Evolutionary conservation across 2,113 vertebrate genomes (phyloP).

Genomic region (Sorex fumeus): DNA sequence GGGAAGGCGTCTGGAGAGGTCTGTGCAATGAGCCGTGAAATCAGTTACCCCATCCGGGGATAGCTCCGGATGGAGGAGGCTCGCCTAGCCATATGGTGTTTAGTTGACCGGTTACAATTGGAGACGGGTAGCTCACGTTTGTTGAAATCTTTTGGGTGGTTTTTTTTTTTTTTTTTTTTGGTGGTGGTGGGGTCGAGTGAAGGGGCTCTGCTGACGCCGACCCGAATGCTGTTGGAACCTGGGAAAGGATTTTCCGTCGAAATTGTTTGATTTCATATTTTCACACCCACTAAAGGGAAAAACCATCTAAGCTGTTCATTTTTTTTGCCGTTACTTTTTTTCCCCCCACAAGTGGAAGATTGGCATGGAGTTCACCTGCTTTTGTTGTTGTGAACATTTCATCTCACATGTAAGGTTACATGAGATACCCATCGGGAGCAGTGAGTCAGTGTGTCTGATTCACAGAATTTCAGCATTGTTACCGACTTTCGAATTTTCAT

Average conservation of each 20-base stretch:
- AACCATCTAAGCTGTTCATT: neutral
- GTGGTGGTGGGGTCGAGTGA: no score
- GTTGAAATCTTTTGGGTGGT: neutral
- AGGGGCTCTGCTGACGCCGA: no score
- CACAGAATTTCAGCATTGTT: conserved; percentile 5
- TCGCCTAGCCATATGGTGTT: conserved; percentile 74
- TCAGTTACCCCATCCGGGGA: conserved; percentile 47
- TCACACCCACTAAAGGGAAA: neutral
- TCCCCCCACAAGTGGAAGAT: neutral
- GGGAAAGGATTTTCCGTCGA: conserved; percentile 12
- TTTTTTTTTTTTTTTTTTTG: neutral
- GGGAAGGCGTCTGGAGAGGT: neutral
- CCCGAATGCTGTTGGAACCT: neutral
- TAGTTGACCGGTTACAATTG: conserved; percentile 17
- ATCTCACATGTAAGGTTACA: neutral
- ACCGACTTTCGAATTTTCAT: conserved; percentile 18
- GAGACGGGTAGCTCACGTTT: neutral
- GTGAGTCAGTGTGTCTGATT: conserved; percentile 38
- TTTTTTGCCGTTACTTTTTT: conserved; percentile 41
- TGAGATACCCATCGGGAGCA: neutral
- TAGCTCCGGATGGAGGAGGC: neutral
- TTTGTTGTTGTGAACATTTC: neutral
- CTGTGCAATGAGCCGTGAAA: conserved; percentile 51
- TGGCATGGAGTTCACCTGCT: neutral
- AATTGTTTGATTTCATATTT: conserved; percentile 1